These are phyloP conservation scores for Hoplostethus mediterraneus DNA, from an alignment of 2,797 vertebrate species.

Conservation along the genomic window DNA sequence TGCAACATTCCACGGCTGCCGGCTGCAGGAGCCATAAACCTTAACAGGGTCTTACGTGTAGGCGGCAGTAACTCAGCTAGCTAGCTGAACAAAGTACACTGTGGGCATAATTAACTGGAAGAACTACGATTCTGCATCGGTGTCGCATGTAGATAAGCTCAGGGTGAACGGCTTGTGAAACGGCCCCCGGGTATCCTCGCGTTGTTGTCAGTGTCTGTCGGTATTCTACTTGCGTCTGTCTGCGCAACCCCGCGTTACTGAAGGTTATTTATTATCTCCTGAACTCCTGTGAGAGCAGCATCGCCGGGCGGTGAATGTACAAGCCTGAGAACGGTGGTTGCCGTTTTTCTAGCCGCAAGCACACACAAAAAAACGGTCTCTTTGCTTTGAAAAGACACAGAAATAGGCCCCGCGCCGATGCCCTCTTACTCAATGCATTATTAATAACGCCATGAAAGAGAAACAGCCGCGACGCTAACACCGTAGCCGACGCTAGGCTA, in stretches of 20 bases:
- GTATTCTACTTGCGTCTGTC: conserved; percentile 6
- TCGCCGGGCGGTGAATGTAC: conserved; percentile 1
- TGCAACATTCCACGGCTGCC: conserved; percentile 53
- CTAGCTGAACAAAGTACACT: conserved; percentile 43
- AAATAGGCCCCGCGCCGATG: conserved; percentile 60
- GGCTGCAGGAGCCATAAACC: conserved; percentile 62
- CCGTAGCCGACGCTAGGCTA: conserved; percentile 36
- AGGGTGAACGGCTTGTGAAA: conserved; percentile 3
- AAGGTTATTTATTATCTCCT: conserved; percentile 32
- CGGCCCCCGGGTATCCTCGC: conserved; percentile 22
- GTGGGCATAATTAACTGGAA: conserved; percentile 48
- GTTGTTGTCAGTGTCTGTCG: conserved; percentile 22
- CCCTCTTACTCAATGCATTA: conserved; percentile 66
- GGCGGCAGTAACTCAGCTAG: conserved; percentile 47
- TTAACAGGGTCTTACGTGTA: conserved; percentile 45
- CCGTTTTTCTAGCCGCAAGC: conserved; percentile 28
- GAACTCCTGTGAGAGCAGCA: conserved; percentile 11
- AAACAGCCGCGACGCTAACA: conserved; percentile 44
- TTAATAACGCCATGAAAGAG: conserved; percentile 67
- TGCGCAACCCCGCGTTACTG: conserved; percentile 9
- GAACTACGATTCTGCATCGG: conserved; percentile 32
- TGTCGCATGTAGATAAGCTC: conserved; percentile 8
- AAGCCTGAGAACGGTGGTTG: conserved; percentile 23
- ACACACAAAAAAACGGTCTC: conserved; percentile 54
- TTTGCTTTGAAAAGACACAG: conserved; percentile 33